These are phyloP conservation scores for Ophioninae sp. DNA, from an alignment of 2,888 invertebrate species.

Conservation along the genomic window DNA sequence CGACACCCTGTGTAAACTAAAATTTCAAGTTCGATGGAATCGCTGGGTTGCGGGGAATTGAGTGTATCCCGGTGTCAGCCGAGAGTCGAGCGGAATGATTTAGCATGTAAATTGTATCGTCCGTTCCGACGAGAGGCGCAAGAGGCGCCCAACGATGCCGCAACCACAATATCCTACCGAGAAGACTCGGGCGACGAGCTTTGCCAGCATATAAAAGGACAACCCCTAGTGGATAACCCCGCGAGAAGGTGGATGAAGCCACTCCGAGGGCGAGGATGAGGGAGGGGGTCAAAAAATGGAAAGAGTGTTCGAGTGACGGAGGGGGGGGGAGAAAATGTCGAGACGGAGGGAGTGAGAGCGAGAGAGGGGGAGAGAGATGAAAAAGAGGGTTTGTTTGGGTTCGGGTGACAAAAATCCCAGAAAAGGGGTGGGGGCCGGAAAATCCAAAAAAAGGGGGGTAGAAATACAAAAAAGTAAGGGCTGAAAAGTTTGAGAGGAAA, in stretches of 20 bases:
- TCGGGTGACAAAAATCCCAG: too few species aligned
- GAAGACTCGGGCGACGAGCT: conserved; percentile 4
- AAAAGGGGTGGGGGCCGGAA: too few species aligned
- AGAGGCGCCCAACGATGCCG: neutral
- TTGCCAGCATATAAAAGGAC: conserved; percentile 17
- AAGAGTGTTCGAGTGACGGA: neutral
- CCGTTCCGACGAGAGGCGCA: neutral
- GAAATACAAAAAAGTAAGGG: too few species aligned
- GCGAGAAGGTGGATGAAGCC: neutral
- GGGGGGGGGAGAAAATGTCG: conserved; percentile 18
- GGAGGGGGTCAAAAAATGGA: neutral
- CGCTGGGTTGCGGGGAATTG: neutral
- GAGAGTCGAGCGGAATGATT: conserved; percentile 1
- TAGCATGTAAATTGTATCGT: conserved; percentile 43
- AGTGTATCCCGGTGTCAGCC: conserved; percentile 2
- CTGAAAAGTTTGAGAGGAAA: too few species aligned
- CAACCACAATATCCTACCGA: conserved; percentile 21
- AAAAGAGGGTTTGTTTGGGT: neutral
- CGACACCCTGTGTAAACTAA: neutral
- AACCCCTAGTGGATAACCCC: neutral
- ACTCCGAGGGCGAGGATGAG: neutral
- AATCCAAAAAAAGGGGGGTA: too few species aligned
- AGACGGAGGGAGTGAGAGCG: neutral
- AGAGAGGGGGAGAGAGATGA: neutral
- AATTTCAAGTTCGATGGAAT: conserved; percentile 25